phyloP scores from a whole-genome alignment of 2,888 invertebrate species.

The Graphium colonna region DNA sequence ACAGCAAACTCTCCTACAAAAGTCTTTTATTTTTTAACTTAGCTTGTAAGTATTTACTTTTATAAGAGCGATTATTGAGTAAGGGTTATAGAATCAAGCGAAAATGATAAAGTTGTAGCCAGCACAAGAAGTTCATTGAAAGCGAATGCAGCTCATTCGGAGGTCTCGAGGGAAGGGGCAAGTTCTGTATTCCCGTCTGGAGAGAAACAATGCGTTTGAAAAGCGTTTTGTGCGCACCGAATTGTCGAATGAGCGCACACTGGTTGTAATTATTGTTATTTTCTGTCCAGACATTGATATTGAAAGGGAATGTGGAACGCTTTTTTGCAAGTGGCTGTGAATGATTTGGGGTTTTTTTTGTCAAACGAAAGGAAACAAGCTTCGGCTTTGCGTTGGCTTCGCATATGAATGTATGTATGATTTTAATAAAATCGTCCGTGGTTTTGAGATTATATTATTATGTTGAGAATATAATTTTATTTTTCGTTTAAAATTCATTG shows the following conservation, averaged over 20 bases:
- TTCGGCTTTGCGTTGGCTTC: not conserved
- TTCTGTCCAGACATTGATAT: conserved; percentile 36
- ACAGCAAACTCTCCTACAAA: not conserved
- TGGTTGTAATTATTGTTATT: conserved; percentile 40
- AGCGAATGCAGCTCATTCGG: conserved; percentile 60
- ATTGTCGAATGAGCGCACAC: conserved; percentile 34
- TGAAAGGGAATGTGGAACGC: conserved; percentile 32
- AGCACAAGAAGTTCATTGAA: conserved; percentile 67
- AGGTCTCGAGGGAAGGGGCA: conserved; percentile 59
- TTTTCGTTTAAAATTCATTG: no score
- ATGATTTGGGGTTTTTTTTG: conserved; percentile 13
- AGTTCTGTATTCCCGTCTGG: conserved; percentile 49
- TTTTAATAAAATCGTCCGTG: no score
- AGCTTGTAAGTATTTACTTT: no score
- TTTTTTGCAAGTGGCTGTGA: conserved; percentile 26
- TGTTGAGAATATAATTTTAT: no score
- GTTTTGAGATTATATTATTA: no score
- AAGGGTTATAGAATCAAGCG: conserved; percentile 6
- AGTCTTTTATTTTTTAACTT: not conserved
- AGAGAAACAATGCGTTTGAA: conserved; percentile 64
- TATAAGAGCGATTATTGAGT: conserved; percentile 3
- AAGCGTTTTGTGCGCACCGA: conserved; percentile 60
- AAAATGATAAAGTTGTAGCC: conserved; percentile 34
- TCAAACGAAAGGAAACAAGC: conserved; percentile 12
- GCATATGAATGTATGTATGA: no score